Base-by-base conservation (phyloP, 2,888 invertebrate genomes). In the Acleris cristana region DNA sequence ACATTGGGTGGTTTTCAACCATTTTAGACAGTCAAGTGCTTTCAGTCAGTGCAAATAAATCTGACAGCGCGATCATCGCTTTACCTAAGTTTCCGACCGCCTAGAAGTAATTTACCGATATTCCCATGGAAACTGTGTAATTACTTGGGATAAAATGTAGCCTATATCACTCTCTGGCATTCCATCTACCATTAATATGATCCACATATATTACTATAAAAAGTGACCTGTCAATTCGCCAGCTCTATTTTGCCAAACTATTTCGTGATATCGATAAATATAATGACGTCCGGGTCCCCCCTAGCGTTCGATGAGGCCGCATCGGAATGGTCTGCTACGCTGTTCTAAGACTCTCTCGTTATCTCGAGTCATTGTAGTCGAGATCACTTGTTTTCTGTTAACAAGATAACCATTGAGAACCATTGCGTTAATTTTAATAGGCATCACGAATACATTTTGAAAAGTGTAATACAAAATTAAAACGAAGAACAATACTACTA, bases 291-390 rank as follows among this genome's bases (percentile, higher is more conserved):
- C 12, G n/a, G 30, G 23, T 8, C 67, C 72, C 59, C 75, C 5
- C 76, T 78, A 76, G 58, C 73, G 68, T 69, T 66, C 66, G 62
- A 69, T 69, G 61, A 66, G 64, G 69, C 72, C 76, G 82, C 82
- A 81, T 82, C 67, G 77, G 75, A 83, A 82, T 82, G 76, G 79
- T 70, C 80, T 76, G 74, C 72, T 81, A 73, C 72, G 73, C 73
- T 70, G 53, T 58, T 63, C 66, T 52, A 48, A 53, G 56, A 51
- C 61, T 69, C 61, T 69, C 62, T 69, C 62, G 61, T 69, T 65
- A 68, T 69, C 59, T 62, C 56, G 26, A 61, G 55, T 56, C 59
- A 67, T 61, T 65, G 60, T 60, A 59, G 56, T 64, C 64, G 40
- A 30, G 45, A 65, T 61, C 57, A 58, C 62, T 67, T 65, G 65